Evolutionary conservation across 2,888 invertebrate genomes (phyloP).

Genomic region (Acrobeloides nanus): DNA sequence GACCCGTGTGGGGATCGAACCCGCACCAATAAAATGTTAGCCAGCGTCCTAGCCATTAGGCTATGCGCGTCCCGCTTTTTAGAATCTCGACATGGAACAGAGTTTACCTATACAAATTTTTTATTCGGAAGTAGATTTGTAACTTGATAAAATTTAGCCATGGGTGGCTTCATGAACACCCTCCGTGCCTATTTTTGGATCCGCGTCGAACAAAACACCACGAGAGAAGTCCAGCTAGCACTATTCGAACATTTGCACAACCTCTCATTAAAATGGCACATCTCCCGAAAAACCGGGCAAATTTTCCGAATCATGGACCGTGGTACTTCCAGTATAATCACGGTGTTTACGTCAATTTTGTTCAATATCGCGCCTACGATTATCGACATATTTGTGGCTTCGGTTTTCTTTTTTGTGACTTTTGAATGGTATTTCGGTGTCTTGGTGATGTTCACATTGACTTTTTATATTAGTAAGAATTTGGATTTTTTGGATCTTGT

Average conservation of each 20-base stretch:
- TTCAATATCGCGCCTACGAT: constrained; percentile 84
- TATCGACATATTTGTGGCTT: constrained; percentile 80
- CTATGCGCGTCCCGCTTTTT: background rate
- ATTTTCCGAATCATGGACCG: constrained; percentile 91
- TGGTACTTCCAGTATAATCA: constrained; percentile 63
- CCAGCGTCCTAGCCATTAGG: no score
- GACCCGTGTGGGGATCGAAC: no score
- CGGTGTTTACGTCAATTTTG: constrained; percentile 55
- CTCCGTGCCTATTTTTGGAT: constrained; percentile 87
- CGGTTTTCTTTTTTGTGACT: constrained; percentile 74
- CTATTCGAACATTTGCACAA: constrained; percentile 42
- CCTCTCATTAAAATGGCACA: constrained; percentile 86
- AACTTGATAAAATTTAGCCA: constrained; percentile 20
- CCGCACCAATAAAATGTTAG: no score
- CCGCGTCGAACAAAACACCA: constrained; percentile 86
- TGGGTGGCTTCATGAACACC: constrained; percentile 76
- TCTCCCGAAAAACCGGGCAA: constrained; percentile 89
- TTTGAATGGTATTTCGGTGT: constrained; percentile 91
- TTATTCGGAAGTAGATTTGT: background rate
- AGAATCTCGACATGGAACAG: background rate
- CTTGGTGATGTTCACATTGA: constrained; percentile 87
- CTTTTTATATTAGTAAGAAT: constrained; percentile 76
- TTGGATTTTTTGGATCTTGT: constrained; percentile 8
- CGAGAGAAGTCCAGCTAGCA: constrained; percentile 71
- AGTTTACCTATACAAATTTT: background rate